Evolutionary conservation across 2,113 vertebrate species (phyloP).

Genomic region (Eulemur macaco): DNA sequence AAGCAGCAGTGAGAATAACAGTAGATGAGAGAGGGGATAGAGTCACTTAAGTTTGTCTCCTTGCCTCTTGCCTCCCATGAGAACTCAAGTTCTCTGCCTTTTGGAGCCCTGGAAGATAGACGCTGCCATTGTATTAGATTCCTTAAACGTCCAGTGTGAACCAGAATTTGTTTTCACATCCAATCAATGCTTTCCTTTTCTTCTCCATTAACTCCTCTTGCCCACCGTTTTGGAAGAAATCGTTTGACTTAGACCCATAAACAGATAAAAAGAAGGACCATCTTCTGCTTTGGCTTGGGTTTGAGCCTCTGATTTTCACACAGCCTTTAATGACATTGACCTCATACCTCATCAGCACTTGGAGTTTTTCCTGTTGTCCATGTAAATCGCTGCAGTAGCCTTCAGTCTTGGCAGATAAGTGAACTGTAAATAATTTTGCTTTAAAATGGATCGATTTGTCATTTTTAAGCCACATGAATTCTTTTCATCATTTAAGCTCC

Average conservation of each 20-base stretch:
- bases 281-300: not conserved
- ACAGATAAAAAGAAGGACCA: not conserved
- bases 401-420: slow-evolving; percentile 64
- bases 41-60: not conserved
- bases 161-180: not conserved
- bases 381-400: slow-evolving; percentile 44
- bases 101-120: not conserved
- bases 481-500: slow-evolving; percentile 68
- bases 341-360: slow-evolving; percentile 38
- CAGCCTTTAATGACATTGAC: slow-evolving; percentile 53
- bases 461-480: slow-evolving; percentile 76
- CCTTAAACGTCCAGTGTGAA: not conserved
- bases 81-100: not conserved
- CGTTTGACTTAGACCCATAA: not conserved
- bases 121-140: not conserved
- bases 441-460: slow-evolving; percentile 75
- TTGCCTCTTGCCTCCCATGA: not conserved
- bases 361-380: slow-evolving; percentile 53
- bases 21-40: not conserved
- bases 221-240: slow-evolving; percentile 3
- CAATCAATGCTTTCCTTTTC: not conserved
- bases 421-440: slow-evolving; percentile 78
- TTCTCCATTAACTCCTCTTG: not conserved
- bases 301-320: not conserved
- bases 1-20: not conserved